phyloP scores from a whole-genome alignment of 2,113 vertebrate species.

The Stomatorhinus ivindoensis region DNA sequence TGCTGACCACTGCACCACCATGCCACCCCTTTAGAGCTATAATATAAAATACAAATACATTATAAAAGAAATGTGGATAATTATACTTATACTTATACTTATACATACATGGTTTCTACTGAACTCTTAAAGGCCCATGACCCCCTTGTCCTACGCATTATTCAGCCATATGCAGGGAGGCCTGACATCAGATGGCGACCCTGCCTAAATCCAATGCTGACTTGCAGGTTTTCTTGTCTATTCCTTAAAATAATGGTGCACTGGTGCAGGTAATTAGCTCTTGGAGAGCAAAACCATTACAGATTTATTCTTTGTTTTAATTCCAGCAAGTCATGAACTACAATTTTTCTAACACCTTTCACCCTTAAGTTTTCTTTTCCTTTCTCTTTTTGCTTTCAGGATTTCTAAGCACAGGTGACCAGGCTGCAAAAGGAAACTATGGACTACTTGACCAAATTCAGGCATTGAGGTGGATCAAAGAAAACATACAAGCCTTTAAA shows the following conservation, averaged over 20 bases:
- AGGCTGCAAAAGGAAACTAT: constrained; percentile 94
- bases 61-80: not conserved
- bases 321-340: not conserved
- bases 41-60: not conserved
- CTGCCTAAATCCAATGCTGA: not conserved
- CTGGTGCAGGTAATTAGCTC: not conserved
- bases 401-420: constrained; percentile 92
- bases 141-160: not conserved
- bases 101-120: not conserved
- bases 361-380: not conserved
- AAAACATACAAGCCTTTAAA: constrained; percentile 90
- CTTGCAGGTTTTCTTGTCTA: not conserved
- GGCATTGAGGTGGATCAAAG: constrained; percentile 90
- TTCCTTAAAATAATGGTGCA: not conserved
- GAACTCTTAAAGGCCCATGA: not conserved
- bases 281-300: not conserved
- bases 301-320: not conserved
- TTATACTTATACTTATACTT: not conserved
- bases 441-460: constrained; percentile 96
- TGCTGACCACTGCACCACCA: not conserved
- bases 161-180: not conserved
- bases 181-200: not conserved
- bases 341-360: not conserved
- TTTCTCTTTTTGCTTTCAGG: constrained; percentile 53
- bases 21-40: not conserved